Base-by-base conservation (phyloP, 2,888 invertebrate species). In the Cephonodes hylas region DNA sequence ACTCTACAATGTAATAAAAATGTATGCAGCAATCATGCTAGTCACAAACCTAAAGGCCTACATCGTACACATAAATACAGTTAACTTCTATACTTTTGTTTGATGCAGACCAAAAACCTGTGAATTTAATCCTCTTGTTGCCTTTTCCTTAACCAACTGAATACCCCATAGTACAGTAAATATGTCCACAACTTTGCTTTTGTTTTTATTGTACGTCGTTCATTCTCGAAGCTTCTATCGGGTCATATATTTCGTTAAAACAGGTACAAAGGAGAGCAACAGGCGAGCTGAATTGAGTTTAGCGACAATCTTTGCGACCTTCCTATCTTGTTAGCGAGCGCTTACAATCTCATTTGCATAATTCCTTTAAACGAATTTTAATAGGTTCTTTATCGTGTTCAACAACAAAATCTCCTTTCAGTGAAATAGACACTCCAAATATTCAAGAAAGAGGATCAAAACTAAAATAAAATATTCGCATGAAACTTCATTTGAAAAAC, bases 261-360 rank as follows among this genome's bases (percentile, higher is more conserved):
- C 68, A 73, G 63, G 62, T 63, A 76, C 74, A 81, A 81, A 77
- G 73, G 66, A 73, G 72, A 75, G 80, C 81, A 81, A 85, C 85
- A 85, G 80, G 84, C 83, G 73, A 70, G 74, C 70, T 66, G 75
- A 86, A 86, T 86, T 79, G 83, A 88, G 82, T 88, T 88, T 78
- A 77, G 78, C 79, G 80, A 85, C 86, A 88, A 86, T 88, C 85
- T 86, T 86, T 82, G 79, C 79, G 70, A 76, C 74, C 79, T 77
- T 77, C 78, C 79, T 81, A 80, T 79, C 84, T 83, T 84, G 85
- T 87, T 86, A 84, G 81, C 74, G 75, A 73, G 75, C 81, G 81
- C 83, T 88, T 82, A 85, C 86, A 86, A 83, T 82, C 79, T 80
- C 75, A 89, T 89, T 89, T 88, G 76, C 88, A 89, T 90, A 88